Conservation (phyloP, 2,113 vertebrate species). For the Anguilla japonica region DNA sequence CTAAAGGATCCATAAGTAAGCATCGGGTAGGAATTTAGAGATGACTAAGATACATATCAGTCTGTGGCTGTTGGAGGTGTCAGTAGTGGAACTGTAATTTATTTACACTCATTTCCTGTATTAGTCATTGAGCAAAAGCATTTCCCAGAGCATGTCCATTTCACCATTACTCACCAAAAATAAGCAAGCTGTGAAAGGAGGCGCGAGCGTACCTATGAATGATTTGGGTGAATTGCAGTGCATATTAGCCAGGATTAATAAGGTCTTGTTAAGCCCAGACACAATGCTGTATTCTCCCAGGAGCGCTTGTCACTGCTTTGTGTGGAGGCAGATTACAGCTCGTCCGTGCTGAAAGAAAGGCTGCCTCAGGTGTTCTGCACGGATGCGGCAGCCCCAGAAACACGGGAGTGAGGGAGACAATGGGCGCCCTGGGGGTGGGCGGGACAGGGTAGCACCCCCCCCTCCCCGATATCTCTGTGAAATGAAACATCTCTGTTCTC, state of each 20-base stretch:
- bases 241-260: background rate
- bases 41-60: too few species aligned
- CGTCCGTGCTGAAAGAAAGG: background rate
- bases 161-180: background rate
- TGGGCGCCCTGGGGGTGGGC: too few species aligned
- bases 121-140: background rate
- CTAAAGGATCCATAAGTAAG: background rate
- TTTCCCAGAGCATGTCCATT: background rate
- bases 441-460: too few species aligned
- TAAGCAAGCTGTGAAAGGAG: background rate
- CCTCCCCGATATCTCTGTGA: too few species aligned
- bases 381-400: background rate
- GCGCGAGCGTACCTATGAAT: background rate
- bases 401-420: too few species aligned
- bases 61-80: too few species aligned
- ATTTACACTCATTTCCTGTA: background rate
- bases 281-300: background rate
- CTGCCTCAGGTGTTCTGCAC: background rate
- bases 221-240: background rate
- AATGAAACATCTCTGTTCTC: too few species aligned
- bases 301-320: background rate
- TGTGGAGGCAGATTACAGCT: background rate
- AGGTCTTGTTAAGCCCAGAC: background rate
- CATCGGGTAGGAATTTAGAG: too few species aligned
- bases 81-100: too few species aligned